Evolutionary conservation across 2,888 invertebrate genomes (phyloP), one percentile per base, ranked within the genome.

Genomic region (Bibio marci): DNA sequence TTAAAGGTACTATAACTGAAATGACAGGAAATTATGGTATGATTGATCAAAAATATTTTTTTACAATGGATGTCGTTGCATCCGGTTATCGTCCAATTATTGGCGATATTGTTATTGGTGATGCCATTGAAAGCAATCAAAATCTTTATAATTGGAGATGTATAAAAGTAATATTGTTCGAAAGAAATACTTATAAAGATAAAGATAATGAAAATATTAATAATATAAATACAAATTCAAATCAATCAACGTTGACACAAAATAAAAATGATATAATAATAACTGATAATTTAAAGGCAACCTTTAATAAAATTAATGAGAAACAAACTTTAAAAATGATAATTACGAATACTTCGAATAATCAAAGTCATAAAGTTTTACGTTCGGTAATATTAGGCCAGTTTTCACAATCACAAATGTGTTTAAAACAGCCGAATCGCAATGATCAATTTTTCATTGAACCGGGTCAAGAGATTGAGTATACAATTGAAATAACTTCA

Each of bases 51-150:
- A 57, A 64, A 40, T 68, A 73, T 33, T 73, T 69, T 52, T 79
- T 81, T 47, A 62, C 68, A 26, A 67, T 63, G 47, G 63, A 66
- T 33, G 61, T 65, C 30, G 55, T 79, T 37, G 61, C 68, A 7
- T 55, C 60, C 39, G 70, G 69, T 0, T 64, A 68, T 44, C 28
- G 18, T 6, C 72, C 78, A 1, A 54, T 61, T 30, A 50, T 70
- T 37, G 76, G 76, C 11, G 75, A 77, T 48, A 65, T 67, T 55
- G 78, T 79, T 3, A 53, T 67, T 40, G 68, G 70, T 5, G 76
- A 82, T 53, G 67, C 73, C 2, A 77, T 83, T 48, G 83, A 83
- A 59, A 81, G 80, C 54, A 70, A 73, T 47, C 75, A 77, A 62
- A 66, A 76, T 41, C 30, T 42, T 25, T 58, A 40, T 36, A 31